phyloP scores from a whole-genome alignment of 2,113 vertebrate genomes.

The Spea multiplicata region DNA sequence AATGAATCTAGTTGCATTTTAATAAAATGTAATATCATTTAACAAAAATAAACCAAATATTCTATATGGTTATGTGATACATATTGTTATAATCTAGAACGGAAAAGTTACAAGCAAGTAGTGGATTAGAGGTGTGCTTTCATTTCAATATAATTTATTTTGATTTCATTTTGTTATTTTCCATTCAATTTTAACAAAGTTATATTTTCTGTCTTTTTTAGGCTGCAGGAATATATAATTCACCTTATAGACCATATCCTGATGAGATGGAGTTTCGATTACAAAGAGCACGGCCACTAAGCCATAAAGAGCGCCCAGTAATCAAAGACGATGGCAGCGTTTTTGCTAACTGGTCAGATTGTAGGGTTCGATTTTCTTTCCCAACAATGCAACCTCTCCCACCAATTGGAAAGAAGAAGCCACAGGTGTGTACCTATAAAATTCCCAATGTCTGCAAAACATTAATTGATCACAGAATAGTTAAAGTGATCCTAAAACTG shows the following conservation, averaged over 20 bases:
- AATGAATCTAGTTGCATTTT: too few relatives aligned
- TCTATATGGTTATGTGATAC: too few relatives aligned
- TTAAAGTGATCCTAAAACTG: too few relatives aligned
- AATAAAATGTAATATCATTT: too few relatives aligned
- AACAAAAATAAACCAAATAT: too few relatives aligned
- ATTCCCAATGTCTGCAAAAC: not conserved
- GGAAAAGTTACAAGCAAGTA: too few relatives aligned
- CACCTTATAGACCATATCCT: slow-evolving; percentile 76
- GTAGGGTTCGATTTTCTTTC: slow-evolving; percentile 53
- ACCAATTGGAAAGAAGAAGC: slow-evolving; percentile 70
- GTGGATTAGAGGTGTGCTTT: too few relatives aligned
- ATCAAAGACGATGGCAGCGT: slow-evolving; percentile 26
- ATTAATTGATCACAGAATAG: not conserved
- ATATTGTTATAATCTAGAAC: too few relatives aligned
- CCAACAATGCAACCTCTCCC: slow-evolving; percentile 63
- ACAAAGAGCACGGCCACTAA: slow-evolving; percentile 69
- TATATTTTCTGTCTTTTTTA: slow-evolving; percentile 51
- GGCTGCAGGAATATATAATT: slow-evolving; percentile 88
- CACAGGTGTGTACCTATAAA: slow-evolving; percentile 71
- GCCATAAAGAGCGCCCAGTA: slow-evolving; percentile 41
- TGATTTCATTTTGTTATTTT: not conserved
- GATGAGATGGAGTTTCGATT: slow-evolving; percentile 84
- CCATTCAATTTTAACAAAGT: not conserved
- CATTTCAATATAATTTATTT: not conserved
- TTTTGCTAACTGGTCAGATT: slow-evolving; percentile 55